phyloP scores from a whole-genome alignment of 2,113 vertebrate species.

The Festucalex cinctus region DNA sequence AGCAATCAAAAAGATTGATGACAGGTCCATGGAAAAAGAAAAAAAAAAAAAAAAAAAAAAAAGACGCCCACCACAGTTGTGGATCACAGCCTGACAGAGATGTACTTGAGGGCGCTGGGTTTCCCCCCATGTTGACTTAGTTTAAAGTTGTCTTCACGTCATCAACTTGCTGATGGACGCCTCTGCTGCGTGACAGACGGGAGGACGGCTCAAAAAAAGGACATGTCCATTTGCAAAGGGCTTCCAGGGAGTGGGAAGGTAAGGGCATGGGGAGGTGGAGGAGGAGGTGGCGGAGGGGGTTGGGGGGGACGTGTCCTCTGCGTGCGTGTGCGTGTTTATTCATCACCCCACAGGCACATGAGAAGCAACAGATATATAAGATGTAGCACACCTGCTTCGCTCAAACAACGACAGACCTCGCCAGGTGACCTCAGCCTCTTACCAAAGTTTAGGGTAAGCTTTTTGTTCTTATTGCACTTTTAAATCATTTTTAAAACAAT shows the following conservation, averaged over 20 bases:
- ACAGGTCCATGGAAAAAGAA: conserved; percentile 42
- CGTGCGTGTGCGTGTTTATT: conserved; percentile 57
- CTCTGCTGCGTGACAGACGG: conserved; percentile 66
- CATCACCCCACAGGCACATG: conserved; percentile 50
- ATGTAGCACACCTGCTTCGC: conserved; percentile 43
- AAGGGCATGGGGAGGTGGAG: conserved; percentile 5
- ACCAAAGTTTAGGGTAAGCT: conserved; percentile 63
- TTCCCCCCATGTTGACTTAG: conserved; percentile 54
- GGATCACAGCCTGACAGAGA: conserved; percentile 40
- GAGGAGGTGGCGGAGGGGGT: not conserved
- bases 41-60: too few relatives aligned
- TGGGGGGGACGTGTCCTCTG: conserved; percentile 39
- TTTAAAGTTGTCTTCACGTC: conserved; percentile 62
- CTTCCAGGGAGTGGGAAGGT: conserved; percentile 37
- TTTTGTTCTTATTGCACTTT: not conserved
- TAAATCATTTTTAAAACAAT: not conserved
- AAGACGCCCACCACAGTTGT: conserved; percentile 52
- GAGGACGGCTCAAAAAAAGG: conserved; percentile 45
- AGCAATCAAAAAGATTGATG: conserved; percentile 56
- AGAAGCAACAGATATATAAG: conserved; percentile 56
- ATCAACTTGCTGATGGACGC: conserved; percentile 68
- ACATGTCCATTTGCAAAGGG: conserved; percentile 32
- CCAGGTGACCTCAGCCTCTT: conserved; percentile 46
- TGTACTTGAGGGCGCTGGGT: conserved; percentile 41
- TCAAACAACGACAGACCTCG: conserved; percentile 40